These are phyloP conservation scores for Sebastes melanostomus DNA, from an alignment of 2,797 vertebrate genomes.

Conservation along the genomic window DNA sequence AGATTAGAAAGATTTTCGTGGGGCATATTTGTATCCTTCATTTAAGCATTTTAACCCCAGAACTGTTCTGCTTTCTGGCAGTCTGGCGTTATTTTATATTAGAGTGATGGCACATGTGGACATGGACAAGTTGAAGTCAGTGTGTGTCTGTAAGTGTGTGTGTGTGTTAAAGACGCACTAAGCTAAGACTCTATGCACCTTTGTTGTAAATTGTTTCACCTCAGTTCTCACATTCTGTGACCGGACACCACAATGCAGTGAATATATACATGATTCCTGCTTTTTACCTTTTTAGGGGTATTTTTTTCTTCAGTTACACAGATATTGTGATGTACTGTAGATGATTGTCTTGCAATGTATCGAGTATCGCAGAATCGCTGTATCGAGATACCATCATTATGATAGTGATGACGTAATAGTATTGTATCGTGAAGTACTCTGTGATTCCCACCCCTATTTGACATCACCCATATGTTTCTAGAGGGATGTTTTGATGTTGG, in stretches of 20 bases:
- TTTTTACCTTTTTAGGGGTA: not conserved
- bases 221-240: not conserved
- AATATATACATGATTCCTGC: not conserved
- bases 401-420: fast-evolving
- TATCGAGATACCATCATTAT: not conserved
- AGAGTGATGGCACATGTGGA: not conserved
- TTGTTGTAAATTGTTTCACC: not conserved
- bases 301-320: not conserved
- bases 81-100: not conserved
- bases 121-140: not conserved
- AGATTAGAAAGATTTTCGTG: not conserved
- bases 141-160: too few relatives aligned
- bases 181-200: not conserved
- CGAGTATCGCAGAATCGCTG: not conserved
- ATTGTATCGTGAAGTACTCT: not conserved
- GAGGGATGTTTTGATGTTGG: not conserved
- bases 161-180: not conserved
- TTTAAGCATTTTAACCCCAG: not conserved
- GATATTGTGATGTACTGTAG: not conserved
- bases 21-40: not conserved
- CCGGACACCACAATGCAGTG: not conserved
- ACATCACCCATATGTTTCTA: not conserved
- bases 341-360: not conserved
- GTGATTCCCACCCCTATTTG: not conserved
- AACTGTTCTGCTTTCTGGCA: not conserved